A percentile compares a stretch with the other conserved stretches of the same genome.
Conservation (phyloP, 2,797 vertebrate species). For the Phalloptychus januarius region DNA sequence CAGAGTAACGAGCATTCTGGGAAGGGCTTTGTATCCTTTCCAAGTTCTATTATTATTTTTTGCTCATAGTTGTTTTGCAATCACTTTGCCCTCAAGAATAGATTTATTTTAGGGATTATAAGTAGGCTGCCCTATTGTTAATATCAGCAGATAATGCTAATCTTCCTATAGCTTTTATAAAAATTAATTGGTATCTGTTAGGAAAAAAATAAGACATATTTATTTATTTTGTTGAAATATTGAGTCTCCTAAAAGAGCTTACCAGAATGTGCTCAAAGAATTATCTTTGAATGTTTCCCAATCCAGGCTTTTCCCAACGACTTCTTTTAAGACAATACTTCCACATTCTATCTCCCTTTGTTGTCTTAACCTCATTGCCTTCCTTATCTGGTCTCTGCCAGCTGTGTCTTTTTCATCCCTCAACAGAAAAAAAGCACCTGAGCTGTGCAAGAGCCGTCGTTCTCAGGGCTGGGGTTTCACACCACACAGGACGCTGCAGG, state of each 20-base stretch:
- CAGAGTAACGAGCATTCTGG: conserved; percentile 40
- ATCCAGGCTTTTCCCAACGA: conserved; percentile 50
- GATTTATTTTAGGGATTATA: conserved; percentile 28
- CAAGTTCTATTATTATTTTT: conserved; percentile 32
- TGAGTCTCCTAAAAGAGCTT: conserved; percentile 2
- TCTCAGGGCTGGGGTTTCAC: conserved; percentile 70
- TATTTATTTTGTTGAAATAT: not conserved
- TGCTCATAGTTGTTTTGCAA: conserved; percentile 10
- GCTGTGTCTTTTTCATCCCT: conserved; percentile 48
- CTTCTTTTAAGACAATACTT: conserved; percentile 43
- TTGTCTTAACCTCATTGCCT: conserved; percentile 24
- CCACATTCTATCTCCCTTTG: conserved; percentile 35
- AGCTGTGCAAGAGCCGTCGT: conserved; percentile 38
- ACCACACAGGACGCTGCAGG: conserved; percentile 60
- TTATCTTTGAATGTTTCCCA: conserved; percentile 55
- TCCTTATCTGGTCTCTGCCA: conserved; percentile 35
- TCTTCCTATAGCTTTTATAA: not conserved
- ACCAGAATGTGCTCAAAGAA: conserved; percentile 33
- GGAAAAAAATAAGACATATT: not conserved
- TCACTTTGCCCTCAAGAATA: not conserved
- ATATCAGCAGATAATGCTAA: conserved; percentile 34
- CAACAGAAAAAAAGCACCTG: conserved; percentile 62
- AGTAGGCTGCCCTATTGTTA: conserved; percentile 40
- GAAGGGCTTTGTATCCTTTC: conserved; percentile 40
- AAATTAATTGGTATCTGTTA: not conserved